Evolutionary conservation across 2,113 vertebrate species (phyloP).

Genomic region (Hylia prasina): DNA sequence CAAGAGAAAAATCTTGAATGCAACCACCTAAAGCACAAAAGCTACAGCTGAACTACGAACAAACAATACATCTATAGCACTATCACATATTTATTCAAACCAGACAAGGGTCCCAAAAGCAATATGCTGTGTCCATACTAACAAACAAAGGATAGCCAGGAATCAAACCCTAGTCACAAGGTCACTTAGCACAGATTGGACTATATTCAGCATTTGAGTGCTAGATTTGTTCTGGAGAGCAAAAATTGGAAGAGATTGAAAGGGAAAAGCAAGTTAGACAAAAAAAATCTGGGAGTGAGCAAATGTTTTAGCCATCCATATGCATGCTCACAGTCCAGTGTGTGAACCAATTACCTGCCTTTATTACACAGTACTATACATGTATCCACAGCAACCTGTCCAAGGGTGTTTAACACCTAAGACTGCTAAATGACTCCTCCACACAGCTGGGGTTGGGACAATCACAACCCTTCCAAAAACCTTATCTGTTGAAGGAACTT

Average conservation of each 20-base stretch:
- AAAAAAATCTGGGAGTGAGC: neutral
- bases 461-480: neutral
- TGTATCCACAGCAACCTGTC: neutral
- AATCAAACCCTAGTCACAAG: neutral
- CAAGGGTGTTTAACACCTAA: neutral
- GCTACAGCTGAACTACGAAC: neutral
- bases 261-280: neutral
- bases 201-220: neutral
- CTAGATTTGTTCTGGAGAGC: neutral
- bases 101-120: neutral
- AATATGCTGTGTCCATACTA: neutral
- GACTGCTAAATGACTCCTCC: neutral
- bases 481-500: neutral
- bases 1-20: neutral
- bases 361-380: neutral
- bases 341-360: neutral
- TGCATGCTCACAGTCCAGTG: neutral
- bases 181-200: neutral
- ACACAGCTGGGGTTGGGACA: neutral
- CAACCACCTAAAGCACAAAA: neutral
- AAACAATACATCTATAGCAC: neutral
- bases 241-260: neutral
- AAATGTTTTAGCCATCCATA: neutral
- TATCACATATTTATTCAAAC: neutral
- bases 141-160: neutral